Percentiles rank a stretch among this genome's conserved stretches.
Conservation (phyloP, 2,113 vertebrate species). For the Brevimyrus niger region DNA sequence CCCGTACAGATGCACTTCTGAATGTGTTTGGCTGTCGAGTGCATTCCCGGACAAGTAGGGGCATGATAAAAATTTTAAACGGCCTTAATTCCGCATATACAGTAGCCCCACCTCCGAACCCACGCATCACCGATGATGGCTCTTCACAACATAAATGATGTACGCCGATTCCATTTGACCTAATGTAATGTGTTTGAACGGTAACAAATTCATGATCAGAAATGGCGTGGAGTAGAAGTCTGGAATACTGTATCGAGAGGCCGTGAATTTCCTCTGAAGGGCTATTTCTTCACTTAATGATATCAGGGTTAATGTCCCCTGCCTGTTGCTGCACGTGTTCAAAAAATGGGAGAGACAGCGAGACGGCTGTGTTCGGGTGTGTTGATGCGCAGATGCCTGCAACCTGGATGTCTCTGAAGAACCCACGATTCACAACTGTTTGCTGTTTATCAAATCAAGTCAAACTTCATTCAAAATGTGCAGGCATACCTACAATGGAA, state of each 20-base stretch:
- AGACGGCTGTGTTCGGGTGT: not conserved
- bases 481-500: not conserved
- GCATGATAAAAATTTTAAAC: slow-evolving; percentile 3
- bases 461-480: not conserved
- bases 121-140: not conserved
- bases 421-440: not conserved
- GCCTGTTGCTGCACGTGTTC: not conserved
- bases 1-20: too few relatives aligned
- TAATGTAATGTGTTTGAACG: slow-evolving; percentile 22
- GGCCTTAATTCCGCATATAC: not conserved
- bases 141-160: slow-evolving; percentile 23
- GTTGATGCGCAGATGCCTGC: not conserved
- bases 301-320: not conserved
- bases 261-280: not conserved
- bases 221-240: not conserved
- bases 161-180: slow-evolving; percentile 3
- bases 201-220: slow-evolving; percentile 20
- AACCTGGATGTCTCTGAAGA: not conserved
- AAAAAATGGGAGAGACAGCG: not conserved
- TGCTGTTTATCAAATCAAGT: not conserved
- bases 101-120: not conserved
- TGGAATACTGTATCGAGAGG: not conserved
- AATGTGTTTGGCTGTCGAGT: not conserved
- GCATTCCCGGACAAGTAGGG: not conserved
- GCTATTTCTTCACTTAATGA: not conserved